Percentiles rank a stretch among this genome's conserved stretches.
phyloP scores from a whole-genome alignment of 2,888 invertebrate genomes.

The Cyrtodaria siliqua region DNA sequence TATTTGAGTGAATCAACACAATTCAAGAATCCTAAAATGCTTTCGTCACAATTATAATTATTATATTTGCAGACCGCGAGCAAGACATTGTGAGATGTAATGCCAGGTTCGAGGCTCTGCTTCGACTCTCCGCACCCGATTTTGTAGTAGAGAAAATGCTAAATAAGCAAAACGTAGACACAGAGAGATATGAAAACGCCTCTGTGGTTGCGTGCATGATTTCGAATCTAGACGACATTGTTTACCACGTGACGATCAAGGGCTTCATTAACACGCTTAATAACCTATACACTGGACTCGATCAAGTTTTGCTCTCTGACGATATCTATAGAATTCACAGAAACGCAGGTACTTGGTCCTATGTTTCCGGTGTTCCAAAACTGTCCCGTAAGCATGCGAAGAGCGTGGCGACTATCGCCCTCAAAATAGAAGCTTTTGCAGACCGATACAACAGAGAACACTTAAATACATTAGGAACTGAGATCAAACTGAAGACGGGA shows the following conservation, averaged over 20 bases:
- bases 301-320: constrained; percentile 10
- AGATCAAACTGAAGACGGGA: constrained; percentile 30
- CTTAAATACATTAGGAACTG: constrained; percentile 33
- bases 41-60: too few species aligned
- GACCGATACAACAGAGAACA: constrained; percentile 15
- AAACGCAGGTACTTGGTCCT: constrained; percentile 5
- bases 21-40: too few species aligned
- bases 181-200: background rate
- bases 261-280: constrained; percentile 26
- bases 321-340: constrained; percentile 19
- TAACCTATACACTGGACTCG: constrained; percentile 15
- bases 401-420: background rate
- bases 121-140: constrained; percentile 14
- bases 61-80: constrained; percentile 24
- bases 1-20: too few species aligned
- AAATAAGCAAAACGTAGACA: background rate
- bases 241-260: constrained; percentile 4
- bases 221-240: constrained; percentile 1
- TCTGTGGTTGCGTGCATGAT: constrained; percentile 16
- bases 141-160: constrained; percentile 9
- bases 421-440: constrained; percentile 9
- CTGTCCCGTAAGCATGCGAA: background rate
- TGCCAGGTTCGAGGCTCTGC: background rate
- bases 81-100: background rate
- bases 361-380: constrained; percentile 7